phyloP scores from a whole-genome alignment of 2,797 vertebrate species.

The Cossypha dichroa region DNA sequence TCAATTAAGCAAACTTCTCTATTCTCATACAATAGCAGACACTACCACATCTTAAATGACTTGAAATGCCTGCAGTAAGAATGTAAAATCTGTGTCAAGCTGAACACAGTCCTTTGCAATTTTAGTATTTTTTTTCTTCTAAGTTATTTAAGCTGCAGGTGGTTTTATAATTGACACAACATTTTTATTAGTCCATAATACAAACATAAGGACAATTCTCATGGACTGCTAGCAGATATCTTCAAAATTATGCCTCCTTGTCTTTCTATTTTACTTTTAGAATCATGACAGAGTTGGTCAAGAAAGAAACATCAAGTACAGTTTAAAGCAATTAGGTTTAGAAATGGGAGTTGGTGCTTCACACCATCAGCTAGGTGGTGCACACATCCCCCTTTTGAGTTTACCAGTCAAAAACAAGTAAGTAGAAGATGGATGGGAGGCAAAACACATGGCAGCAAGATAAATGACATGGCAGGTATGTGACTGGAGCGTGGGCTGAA shows the following conservation, averaged over 20 bases:
- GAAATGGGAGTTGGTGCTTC: neutral
- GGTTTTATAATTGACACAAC: neutral
- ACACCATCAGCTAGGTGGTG: neutral
- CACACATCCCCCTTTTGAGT: neutral
- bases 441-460: neutral
- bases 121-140: neutral
- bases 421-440: neutral
- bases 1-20: neutral
- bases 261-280: neutral
- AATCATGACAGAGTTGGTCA: neutral
- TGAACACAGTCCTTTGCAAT: neutral
- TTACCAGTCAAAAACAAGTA: neutral
- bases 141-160: neutral
- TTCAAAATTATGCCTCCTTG: neutral
- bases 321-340: neutral
- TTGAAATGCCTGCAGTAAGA: neutral
- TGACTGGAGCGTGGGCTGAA: neutral
- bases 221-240: neutral
- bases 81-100: neutral
- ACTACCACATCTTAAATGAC: neutral
- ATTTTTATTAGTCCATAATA: neutral
- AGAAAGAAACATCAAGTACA: neutral
- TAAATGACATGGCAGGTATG: neutral
- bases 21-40: neutral
- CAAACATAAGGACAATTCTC: neutral